A percentile compares a stretch with the other conserved stretches of the same genome.
These are phyloP conservation scores for Lithophane semibrunnea DNA, from an alignment of 2,888 invertebrate species.

Conservation along the genomic window DNA sequence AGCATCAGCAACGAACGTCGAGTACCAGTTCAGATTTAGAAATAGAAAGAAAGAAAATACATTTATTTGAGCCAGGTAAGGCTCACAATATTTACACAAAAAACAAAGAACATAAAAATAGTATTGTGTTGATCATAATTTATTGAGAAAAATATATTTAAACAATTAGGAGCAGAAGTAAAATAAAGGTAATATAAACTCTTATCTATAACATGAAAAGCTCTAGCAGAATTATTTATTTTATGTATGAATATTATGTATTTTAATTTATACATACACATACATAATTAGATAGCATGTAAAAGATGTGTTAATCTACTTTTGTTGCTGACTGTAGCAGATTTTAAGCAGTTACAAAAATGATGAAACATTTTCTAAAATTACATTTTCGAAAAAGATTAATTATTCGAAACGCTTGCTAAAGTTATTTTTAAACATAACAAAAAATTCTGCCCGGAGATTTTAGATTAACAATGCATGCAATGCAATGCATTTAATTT, in stretches of 20 bases:
- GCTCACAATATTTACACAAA: too few relatives aligned
- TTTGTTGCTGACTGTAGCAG: too few relatives aligned
- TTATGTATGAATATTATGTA: background rate
- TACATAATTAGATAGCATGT: background rate
- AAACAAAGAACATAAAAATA: too few relatives aligned
- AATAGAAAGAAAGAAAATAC: too few relatives aligned
- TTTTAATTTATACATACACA: too few relatives aligned
- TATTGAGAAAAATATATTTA: too few relatives aligned
- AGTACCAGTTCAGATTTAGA: background rate
- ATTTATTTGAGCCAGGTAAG: too few relatives aligned
- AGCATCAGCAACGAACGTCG: background rate
- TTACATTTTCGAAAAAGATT: background rate
- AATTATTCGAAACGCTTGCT: background rate
- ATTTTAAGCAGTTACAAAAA: background rate
- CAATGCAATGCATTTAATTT: too few relatives aligned
- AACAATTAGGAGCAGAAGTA: too few relatives aligned
- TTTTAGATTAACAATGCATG: conserved; percentile 1
- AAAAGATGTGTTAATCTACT: background rate
- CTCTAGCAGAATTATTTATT: background rate
- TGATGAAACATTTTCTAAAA: background rate
- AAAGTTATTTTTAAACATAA: background rate
- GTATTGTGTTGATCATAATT: too few relatives aligned
- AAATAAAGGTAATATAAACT: background rate
- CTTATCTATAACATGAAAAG: background rate
- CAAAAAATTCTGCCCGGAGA: background rate